A percentile compares a stretch with the other conserved stretches of the same genome.
phyloP scores from a whole-genome alignment of 30 jellyfish, hydroid and myxozoan species.

The Pelagia noctiluca region DNA sequence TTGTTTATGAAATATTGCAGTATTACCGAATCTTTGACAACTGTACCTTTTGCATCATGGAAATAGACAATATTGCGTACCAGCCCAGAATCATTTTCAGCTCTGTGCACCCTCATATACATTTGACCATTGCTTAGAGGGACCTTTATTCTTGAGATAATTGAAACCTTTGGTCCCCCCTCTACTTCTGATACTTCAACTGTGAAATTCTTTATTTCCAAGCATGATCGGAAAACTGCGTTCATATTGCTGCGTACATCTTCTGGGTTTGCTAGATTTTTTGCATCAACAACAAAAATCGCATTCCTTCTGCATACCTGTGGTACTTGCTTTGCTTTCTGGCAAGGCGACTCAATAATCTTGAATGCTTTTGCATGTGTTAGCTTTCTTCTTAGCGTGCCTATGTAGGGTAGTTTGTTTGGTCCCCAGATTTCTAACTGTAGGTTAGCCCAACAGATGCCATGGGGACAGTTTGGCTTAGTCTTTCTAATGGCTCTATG shows the following conservation, averaged over 20 bases:
- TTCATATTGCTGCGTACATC: not conserved
- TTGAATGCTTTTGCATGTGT: not conserved
- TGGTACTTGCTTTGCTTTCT: not conserved
- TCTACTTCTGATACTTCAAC: not conserved
- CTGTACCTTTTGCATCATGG: not conserved
- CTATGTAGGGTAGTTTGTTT: not conserved
- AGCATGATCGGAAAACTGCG: not conserved
- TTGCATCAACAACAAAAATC: not conserved
- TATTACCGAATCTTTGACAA: not conserved
- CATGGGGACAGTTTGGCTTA: no score
- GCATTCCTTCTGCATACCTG: not conserved
- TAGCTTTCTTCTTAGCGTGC: not conserved
- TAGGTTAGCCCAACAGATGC: not conserved
- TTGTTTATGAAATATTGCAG: not conserved
- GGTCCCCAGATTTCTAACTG: conserved; percentile 12
- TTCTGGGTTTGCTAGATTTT: not conserved
- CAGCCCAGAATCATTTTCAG: conserved; percentile 4
- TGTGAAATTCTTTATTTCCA: not conserved
- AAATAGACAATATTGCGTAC: not conserved
- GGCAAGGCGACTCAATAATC: not conserved
- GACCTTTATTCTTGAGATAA: not conserved
- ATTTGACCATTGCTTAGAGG: not conserved
- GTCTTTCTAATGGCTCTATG: no score
- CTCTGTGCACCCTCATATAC: conserved; percentile 7
- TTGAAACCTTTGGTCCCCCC: not conserved